phyloP scores from a whole-genome alignment of 2,113 vertebrate species.

The Archilochus colubris region DNA sequence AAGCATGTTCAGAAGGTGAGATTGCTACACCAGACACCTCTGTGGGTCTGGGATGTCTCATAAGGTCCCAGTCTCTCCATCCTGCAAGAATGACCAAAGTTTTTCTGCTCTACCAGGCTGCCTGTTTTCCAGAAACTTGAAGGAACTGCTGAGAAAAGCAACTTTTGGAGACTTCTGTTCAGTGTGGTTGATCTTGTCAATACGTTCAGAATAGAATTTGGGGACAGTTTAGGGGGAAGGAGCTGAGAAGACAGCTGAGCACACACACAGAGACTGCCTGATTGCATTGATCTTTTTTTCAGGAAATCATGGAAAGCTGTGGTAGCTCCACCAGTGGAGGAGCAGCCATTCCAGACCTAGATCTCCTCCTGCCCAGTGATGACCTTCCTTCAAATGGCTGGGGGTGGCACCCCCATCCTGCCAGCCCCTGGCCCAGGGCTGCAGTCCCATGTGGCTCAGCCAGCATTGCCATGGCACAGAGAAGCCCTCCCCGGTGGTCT shows the following conservation, averaged over 20 bases:
- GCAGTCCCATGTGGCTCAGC: rapidly evolving
- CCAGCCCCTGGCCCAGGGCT: too few species aligned
- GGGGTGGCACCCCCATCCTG: background rate
- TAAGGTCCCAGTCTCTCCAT: background rate
- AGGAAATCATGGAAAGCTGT: background rate
- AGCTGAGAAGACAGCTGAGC: background rate
- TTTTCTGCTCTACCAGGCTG: background rate
- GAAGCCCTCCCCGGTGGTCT: background rate
- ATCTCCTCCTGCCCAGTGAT: background rate
- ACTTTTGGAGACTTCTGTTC: background rate
- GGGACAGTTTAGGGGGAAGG: background rate
- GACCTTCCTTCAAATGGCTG: background rate
- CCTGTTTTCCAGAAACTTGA: background rate
- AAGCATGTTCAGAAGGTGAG: background rate
- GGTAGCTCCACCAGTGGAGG: too few species aligned
- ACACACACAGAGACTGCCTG: background rate
- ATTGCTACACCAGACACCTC: background rate
- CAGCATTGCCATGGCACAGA: background rate
- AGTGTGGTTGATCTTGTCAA: background rate
- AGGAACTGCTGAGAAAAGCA: background rate
- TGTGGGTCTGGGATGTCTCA: background rate
- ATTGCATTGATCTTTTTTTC: background rate
- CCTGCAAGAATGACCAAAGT: background rate
- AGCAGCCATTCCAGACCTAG: background rate
- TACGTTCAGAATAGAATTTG: background rate